Evolutionary conservation across 1,140 invertebrate species (phyloP).

Genomic region (Nebria ingens): DNA sequence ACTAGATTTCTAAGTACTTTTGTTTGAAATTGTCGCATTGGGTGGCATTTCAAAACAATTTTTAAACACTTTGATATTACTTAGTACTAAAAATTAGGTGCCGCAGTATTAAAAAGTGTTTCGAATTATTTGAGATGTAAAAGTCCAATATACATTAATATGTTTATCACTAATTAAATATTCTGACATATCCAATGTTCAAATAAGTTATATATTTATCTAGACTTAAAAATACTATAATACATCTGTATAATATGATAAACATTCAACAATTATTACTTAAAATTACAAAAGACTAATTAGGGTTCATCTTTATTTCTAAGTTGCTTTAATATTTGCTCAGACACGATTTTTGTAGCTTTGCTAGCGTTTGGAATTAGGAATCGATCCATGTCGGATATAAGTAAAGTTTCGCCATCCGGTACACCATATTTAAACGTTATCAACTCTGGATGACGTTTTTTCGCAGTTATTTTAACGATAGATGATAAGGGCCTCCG

Average conservation of each 20-base stretch:
- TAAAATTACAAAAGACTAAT: conserved; percentile 4
- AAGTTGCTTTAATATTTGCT: conserved; percentile 50
- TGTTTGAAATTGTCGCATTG: no score
- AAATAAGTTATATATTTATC: neutral
- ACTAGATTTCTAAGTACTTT: no score
- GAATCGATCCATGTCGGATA: conserved; percentile 84
- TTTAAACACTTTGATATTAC: no score
- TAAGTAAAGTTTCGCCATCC: conserved; percentile 58
- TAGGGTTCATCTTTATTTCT: conserved; percentile 31
- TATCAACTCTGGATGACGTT: conserved; percentile 85
- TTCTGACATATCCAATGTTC: neutral
- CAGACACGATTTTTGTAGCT: conserved; percentile 73
- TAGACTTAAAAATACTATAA: neutral
- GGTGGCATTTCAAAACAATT: no score
- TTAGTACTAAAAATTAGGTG: no score
- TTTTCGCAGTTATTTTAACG: conserved; percentile 92
- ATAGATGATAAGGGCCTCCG: conserved; percentile 77
- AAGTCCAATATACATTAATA: no score
- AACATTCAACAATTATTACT: neutral
- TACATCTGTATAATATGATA: neutral
- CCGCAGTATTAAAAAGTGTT: no score
- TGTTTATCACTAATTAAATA: conserved; percentile 4
- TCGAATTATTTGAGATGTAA: no score
- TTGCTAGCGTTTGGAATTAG: conserved; percentile 84
- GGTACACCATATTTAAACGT: conserved; percentile 88